Base-by-base conservation (phyloP, 2,797 vertebrate genomes). In the Rhabdophis nuchalis region DNA sequence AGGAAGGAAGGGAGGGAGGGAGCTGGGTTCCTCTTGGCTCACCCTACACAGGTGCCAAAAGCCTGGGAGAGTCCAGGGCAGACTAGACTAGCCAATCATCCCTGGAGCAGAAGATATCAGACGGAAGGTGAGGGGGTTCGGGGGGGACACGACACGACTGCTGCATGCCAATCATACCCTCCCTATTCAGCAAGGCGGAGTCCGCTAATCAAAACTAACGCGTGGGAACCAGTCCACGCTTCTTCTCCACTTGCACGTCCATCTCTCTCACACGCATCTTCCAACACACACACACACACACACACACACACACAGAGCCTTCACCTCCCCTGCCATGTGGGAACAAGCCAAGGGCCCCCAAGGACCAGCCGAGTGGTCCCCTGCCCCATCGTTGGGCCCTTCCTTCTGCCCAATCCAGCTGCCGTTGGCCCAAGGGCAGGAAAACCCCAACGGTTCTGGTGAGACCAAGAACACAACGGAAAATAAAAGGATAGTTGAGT, bases 51-150 rank as follows among this genome's bases (percentile, higher is more conserved):
- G 53, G 89, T 91, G 92, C 87, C 4, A 91, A 77, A 89, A 90
- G 87, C 93, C 88, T 60, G 89, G 87, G 6, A 88, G 4, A 91
- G 0, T 61, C 77, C 92, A 82, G 91, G 91, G 87, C 93, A 14
- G 29, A 87, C 14, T 60, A 0, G 91, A 0, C 36, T 0, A 0
- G 32, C 85, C 91, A 1, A 14, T 77, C 16, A 9, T 0, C 23
- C 16, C n/a, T 0, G 0, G 27, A 58, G 18, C 41, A 88, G 92
- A 89, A 5, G 91, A 87, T 92, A 89, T 16, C 11, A 85, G 50
- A 41, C 64, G 88, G 36, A n/a, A 87, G 0, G 77, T 94, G 20
- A 32, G 25, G 68, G n/a, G n/a, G n/a, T n/a, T n/a, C n/a, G n/a
- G n/a, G n/a, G n/a, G n/a, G n/a, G n/a, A n/a, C n/a, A n/a, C n/a